Conservation (phyloP, 2,888 invertebrate genomes). For the Cosmorhoe ocellata region DNA sequence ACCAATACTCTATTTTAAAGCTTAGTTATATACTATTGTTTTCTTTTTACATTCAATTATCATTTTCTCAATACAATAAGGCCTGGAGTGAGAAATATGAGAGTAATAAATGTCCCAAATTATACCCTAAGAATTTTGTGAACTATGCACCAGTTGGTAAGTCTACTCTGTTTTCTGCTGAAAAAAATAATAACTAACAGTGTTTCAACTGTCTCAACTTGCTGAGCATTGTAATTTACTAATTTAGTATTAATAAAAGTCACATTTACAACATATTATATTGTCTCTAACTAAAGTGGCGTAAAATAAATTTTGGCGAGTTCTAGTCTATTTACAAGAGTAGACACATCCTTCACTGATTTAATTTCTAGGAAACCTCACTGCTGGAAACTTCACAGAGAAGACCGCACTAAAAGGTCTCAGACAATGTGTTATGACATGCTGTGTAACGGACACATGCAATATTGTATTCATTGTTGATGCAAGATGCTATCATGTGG, state of each 20-base stretch:
- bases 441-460: constrained; percentile 86
- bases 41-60: constrained; percentile 50
- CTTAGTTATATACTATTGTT: constrained; percentile 49
- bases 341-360: no score
- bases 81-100: constrained; percentile 76
- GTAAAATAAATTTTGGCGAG: no score
- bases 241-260: no score
- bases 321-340: no score
- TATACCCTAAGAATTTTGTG: constrained; percentile 80
- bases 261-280: no score
- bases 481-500: constrained; percentile 89
- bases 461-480: constrained; percentile 91
- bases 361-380: constrained; percentile 73
- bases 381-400: constrained; percentile 84
- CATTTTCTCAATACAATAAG: constrained; percentile 67
- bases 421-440: constrained; percentile 85
- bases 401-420: constrained; percentile 77
- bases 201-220: no score
- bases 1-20: constrained; percentile 37
- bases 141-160: constrained; percentile 82
- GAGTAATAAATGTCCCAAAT: constrained; percentile 77
- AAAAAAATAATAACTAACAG: no score
- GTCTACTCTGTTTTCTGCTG: constrained; percentile 31
- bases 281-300: no score
- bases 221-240: no score